Conservation (phyloP, 2,888 invertebrate species). For the Drosophila nr. medialis region DNA sequence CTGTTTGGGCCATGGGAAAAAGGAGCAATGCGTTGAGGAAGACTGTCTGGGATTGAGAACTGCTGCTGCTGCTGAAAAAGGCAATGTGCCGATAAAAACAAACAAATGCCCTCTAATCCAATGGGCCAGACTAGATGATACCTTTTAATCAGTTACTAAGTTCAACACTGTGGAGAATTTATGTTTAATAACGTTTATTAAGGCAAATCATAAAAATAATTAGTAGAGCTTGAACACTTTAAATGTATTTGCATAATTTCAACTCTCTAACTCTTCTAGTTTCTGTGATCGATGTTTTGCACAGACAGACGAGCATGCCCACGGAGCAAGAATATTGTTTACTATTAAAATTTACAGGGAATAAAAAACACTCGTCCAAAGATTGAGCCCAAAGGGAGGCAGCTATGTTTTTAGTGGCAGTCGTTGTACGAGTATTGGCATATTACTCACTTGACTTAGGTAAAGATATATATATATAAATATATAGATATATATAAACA, state of each 20-base stretch:
- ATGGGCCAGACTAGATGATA: background rate
- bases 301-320: background rate
- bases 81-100: constrained; percentile 40
- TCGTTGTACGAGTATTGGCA: background rate
- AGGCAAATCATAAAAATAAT: background rate
- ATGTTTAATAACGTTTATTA: background rate
- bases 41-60: constrained; percentile 32
- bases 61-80: constrained; percentile 30
- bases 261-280: background rate
- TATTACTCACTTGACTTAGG: constrained; percentile 8
- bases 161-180: background rate
- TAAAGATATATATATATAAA: background rate
- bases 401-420: constrained; percentile 32
- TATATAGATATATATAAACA: constrained; percentile 27
- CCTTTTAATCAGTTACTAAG: background rate
- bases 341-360: background rate
- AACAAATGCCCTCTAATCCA: background rate
- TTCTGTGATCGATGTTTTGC: background rate
- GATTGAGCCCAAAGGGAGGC: constrained; percentile 20
- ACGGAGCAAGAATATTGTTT: background rate
- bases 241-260: no score
- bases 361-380: background rate
- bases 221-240: no score
- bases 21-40: constrained; percentile 49
- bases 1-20: constrained; percentile 64